Percentiles rank a stretch among this genome's conserved stretches.
phyloP scores from a whole-genome alignment of 2,888 invertebrate species.

The Andrena chrysosceles region DNA sequence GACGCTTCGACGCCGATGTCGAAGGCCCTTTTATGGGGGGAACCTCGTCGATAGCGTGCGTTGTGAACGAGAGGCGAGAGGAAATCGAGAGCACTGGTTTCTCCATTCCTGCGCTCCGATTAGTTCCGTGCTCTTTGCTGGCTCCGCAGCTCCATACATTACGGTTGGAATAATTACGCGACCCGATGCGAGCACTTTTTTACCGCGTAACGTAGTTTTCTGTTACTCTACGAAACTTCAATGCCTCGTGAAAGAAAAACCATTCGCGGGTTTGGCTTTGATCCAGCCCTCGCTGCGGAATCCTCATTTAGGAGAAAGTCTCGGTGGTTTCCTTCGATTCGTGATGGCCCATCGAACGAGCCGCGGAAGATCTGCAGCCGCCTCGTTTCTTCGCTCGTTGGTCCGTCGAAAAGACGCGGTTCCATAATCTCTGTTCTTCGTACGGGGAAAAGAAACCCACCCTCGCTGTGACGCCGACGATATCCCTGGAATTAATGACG shows the following conservation, averaged over 20 bases:
- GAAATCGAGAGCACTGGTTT: slow-evolving; percentile 58
- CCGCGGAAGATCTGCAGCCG: not conserved
- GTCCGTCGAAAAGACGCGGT: slow-evolving; percentile 13
- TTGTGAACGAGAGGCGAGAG: slow-evolving; percentile 29
- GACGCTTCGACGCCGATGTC: slow-evolving; percentile 47
- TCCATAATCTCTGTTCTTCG: slow-evolving; percentile 57
- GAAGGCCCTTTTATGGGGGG: slow-evolving; percentile 61
- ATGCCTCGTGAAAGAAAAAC: not conserved
- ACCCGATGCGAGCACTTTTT: not conserved
- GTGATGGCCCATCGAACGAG: slow-evolving; percentile 11
- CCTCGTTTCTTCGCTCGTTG: not conserved
- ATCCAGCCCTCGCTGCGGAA: slow-evolving; percentile 2
- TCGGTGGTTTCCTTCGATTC: not conserved
- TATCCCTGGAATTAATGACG: slow-evolving; percentile 64
- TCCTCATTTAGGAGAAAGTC: slow-evolving; percentile 23
- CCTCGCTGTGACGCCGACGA: slow-evolving; percentile 45
- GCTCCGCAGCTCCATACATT: not conserved
- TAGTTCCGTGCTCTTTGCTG: slow-evolving; percentile 15
- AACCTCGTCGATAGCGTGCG: slow-evolving; percentile 35
- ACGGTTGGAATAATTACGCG: slow-evolving; percentile 3
- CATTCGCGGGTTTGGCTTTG: not conserved
- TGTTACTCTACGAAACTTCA: not conserved
- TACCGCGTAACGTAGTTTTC: not conserved
- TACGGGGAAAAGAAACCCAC: slow-evolving; percentile 47
- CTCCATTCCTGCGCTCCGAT: slow-evolving; percentile 48